Conservation (phyloP, 2,797 vertebrate species). For the Artibeus lituratus region DNA sequence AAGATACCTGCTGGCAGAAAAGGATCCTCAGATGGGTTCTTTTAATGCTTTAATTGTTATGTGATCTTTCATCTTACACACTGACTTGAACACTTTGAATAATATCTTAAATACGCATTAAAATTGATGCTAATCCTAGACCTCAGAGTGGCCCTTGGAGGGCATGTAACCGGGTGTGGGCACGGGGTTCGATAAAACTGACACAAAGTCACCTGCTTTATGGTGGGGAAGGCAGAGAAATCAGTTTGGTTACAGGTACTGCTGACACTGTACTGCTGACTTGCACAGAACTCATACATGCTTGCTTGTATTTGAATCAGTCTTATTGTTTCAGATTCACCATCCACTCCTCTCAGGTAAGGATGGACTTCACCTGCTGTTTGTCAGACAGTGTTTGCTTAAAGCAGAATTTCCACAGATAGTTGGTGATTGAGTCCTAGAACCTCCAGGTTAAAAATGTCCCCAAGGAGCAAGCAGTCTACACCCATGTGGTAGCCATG, state of each 20-base stretch:
- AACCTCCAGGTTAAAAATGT: background rate
- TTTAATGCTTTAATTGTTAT: conserved; percentile 70
- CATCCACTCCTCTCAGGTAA: background rate
- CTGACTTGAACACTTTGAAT: conserved; percentile 54
- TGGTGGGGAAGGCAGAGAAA: background rate
- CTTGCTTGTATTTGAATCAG: background rate
- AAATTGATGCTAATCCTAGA: conserved; percentile 63
- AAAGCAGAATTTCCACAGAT: background rate
- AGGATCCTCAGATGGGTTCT: conserved; percentile 49
- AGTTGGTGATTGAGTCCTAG: background rate
- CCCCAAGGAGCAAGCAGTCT: background rate
- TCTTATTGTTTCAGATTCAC: background rate
- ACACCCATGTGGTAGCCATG: no score
- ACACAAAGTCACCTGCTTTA: background rate
- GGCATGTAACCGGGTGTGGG: background rate
- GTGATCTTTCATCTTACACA: conserved; percentile 60
- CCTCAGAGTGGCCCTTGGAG: background rate
- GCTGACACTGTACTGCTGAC: background rate
- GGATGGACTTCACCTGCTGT: background rate
- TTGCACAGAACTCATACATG: background rate
- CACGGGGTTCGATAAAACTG: background rate
- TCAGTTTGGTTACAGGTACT: background rate
- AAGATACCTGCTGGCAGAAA: conserved; percentile 52
- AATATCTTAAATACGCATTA: conserved; percentile 64
- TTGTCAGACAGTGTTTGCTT: background rate